A percentile compares a stretch with the other conserved stretches of the same genome.
These are phyloP conservation scores for Ornithorhynchus anatinus DNA, from an alignment of 2,113 vertebrate species.

Conservation along the genomic window DNA sequence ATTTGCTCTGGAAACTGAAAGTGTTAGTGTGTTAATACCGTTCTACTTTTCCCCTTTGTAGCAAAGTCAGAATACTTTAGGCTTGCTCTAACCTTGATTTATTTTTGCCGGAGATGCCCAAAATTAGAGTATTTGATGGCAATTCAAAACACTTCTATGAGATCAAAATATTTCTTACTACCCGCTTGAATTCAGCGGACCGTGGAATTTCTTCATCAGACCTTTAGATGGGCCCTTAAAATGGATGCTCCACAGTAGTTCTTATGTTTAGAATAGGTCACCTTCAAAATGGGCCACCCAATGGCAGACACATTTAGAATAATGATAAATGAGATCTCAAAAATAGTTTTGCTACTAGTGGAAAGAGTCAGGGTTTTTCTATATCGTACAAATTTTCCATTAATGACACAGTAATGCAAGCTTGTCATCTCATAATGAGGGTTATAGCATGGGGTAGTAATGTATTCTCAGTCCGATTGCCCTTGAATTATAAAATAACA, in stretches of 20 bases:
- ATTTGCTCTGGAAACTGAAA: not conserved
- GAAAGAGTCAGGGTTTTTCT: slow-evolving; percentile 30
- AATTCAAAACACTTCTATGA: not conserved
- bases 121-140: not conserved
- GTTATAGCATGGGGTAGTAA: no score
- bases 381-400: no score
- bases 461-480: no score
- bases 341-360: slow-evolving; percentile 31
- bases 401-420: no score
- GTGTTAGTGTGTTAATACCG: slow-evolving; percentile 13
- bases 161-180: slow-evolving; percentile 1
- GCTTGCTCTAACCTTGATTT: not conserved
- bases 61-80: not conserved
- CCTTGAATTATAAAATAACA: no score
- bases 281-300: no score
- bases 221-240: no score
- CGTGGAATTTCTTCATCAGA: no score
- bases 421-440: no score
- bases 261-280: no score
- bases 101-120: not conserved
- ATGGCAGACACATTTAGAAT: slow-evolving; percentile 27
- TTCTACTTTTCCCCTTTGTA: slow-evolving; percentile 3
- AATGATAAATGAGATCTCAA: slow-evolving; percentile 41
- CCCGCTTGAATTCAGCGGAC: not conserved
- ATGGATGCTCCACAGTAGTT: no score